Conservation (phyloP, 1,140 invertebrate species). For the Cydia fagiglandana region DNA sequence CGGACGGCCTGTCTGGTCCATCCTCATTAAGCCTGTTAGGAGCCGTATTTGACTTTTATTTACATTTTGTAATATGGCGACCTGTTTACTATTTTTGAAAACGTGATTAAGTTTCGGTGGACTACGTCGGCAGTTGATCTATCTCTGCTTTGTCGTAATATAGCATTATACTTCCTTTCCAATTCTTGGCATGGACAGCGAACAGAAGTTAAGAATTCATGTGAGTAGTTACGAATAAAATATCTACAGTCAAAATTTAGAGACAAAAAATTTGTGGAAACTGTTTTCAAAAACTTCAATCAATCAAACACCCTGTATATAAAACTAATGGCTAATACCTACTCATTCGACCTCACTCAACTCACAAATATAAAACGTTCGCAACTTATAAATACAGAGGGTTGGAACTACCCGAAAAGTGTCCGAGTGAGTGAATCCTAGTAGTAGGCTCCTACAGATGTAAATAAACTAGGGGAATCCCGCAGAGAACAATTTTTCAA, state of each 20-base stretch:
- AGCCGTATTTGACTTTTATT: neutral
- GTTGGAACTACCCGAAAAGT: neutral
- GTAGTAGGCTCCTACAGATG: conserved; percentile 42
- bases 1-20: neutral
- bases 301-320: too few species aligned
- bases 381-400: neutral
- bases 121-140: too few species aligned
- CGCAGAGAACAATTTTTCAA: conserved; percentile 64
- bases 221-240: too few species aligned
- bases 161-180: too few species aligned
- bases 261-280: too few species aligned
- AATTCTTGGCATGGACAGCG: too few species aligned
- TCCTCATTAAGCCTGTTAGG: conserved; percentile 4
- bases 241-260: too few species aligned
- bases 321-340: too few species aligned
- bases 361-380: neutral
- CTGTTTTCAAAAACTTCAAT: too few species aligned
- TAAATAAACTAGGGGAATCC: conserved; percentile 50
- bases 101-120: neutral
- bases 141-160: too few species aligned
- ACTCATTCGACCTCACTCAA: too few species aligned
- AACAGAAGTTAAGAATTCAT: too few species aligned
- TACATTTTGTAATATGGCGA: neutral
- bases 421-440: conserved; percentile 56
- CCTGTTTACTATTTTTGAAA: neutral